A percentile compares a stretch with the other conserved stretches of the same genome.
These are phyloP conservation scores for Paraplagusia blochii DNA, from an alignment of 2,113 vertebrate species.

Conservation along the genomic window DNA sequence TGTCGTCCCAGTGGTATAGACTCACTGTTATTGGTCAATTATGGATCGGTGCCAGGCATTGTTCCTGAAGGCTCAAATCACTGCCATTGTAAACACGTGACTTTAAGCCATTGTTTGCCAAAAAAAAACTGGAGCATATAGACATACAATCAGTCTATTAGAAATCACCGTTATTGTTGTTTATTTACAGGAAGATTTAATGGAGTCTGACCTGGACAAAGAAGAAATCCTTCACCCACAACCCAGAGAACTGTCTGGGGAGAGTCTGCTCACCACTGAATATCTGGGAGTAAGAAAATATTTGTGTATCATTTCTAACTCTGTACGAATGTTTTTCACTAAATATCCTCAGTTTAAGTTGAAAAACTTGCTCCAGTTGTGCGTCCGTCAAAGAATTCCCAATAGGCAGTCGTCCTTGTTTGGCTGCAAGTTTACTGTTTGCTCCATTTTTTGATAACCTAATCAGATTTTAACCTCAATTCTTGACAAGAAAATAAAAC, in stretches of 20 bases:
- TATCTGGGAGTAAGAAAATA: constrained; percentile 87
- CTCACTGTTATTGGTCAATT: constrained; percentile 6
- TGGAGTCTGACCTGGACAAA: constrained; percentile 88
- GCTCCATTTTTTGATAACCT: too few species aligned
- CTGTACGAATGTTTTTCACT: too few species aligned
- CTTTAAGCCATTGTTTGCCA: not conserved
- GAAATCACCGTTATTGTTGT: too few species aligned
- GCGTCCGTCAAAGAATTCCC: too few species aligned
- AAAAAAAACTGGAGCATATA: not conserved
- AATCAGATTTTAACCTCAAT: too few species aligned
- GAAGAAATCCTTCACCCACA: constrained; percentile 88
- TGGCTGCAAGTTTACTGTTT: too few species aligned
- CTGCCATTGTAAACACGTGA: not conserved
- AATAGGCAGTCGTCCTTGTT: too few species aligned
- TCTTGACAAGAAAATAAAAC: too few species aligned
- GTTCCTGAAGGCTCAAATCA: not conserved
- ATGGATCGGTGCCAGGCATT: constrained; percentile 8
- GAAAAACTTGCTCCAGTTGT: too few species aligned
- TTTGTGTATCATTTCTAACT: not conserved
- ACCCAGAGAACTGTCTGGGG: constrained; percentile 86
- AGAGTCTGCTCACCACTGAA: constrained; percentile 90
- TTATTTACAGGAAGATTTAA: constrained; percentile 76
- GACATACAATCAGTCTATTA: not conserved
- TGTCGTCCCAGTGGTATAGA: constrained; percentile 1
- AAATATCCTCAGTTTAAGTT: too few species aligned